Evolutionary conservation across 2,797 vertebrate species (phyloP).

Genomic region (Sebastes nivosus): DNA sequence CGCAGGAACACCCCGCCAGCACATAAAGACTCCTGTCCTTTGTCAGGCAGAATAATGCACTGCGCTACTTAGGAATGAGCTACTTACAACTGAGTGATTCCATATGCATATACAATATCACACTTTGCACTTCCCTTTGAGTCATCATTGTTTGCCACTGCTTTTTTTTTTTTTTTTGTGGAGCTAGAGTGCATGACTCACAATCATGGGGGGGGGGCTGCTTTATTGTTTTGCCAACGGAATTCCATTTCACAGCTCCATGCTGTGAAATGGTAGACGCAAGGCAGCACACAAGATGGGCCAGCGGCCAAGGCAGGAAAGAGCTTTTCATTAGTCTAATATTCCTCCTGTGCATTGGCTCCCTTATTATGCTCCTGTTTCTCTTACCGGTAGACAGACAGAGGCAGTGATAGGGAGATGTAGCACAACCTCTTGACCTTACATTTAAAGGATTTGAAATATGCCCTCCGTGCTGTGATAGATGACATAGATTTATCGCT

Average conservation of each 20-base stretch:
- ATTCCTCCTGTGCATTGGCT: constrained; percentile 73
- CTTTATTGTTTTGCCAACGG: constrained; percentile 67
- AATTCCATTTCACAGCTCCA: constrained; percentile 61
- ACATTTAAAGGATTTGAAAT: constrained; percentile 61
- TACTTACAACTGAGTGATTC: constrained; percentile 5
- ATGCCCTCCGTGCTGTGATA: constrained; percentile 33
- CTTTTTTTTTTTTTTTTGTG: constrained; percentile 8
- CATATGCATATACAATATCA: constrained; percentile 13
- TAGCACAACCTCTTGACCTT: constrained; percentile 60
- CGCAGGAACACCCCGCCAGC: background rate
- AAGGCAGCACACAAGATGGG: constrained; percentile 54
- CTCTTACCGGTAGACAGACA: constrained; percentile 37
- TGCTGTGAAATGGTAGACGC: constrained; percentile 55
- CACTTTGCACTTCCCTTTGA: constrained; percentile 28
- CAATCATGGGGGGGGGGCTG: constrained; percentile 9
- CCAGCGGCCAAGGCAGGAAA: constrained; percentile 67
- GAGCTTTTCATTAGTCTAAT: constrained; percentile 81
- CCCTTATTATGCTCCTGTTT: constrained; percentile 62
- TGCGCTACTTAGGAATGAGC: constrained; percentile 1
- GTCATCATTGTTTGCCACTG: constrained; percentile 27
- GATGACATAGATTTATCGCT: constrained; percentile 46
- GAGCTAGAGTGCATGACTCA: constrained; percentile 37
- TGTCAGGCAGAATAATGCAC: background rate
- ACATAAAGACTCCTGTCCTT: background rate
- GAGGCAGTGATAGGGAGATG: constrained; percentile 27